A percentile compares a stretch with the other conserved stretches of the same genome.
Evolutionary conservation across 37 sponge, comb jelly and placozoan genomes (phyloP).

Genomic region (Cliona cf. orientalis): DNA sequence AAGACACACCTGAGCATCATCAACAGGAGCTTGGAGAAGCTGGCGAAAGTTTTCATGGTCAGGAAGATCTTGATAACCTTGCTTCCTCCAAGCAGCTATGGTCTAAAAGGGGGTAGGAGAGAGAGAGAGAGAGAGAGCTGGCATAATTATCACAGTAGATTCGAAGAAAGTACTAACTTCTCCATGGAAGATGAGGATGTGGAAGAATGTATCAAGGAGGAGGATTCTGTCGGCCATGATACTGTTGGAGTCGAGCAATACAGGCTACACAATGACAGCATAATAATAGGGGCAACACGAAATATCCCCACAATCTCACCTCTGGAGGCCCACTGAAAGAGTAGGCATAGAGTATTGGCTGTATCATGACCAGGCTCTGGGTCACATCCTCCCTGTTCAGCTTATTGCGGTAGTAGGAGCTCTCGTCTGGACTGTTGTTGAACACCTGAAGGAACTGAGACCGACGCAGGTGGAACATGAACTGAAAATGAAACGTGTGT

Average conservation of each 20-base stretch:
- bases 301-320: constrained; percentile 45
- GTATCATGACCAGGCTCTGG: constrained; percentile 94
- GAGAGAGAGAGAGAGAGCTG: too few relatives aligned
- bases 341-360: constrained; percentile 97
- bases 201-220: constrained; percentile 97
- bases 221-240: constrained; percentile 94
- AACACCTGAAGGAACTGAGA: constrained; percentile 99
- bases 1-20: constrained; percentile 90
- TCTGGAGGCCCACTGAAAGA: constrained; percentile 97
- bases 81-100: constrained; percentile 85
- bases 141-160: too few relatives aligned
- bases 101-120: constrained; percentile 40
- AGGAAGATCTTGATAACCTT: constrained; percentile 87
- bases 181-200: constrained; percentile 97
- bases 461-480: constrained; percentile 98
- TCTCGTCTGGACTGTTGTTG: constrained; percentile 99
- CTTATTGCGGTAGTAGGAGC: constrained; percentile 96
- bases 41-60: constrained; percentile 95
- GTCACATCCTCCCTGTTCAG: constrained; percentile 93
- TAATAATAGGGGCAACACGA: neutral
- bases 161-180: constrained; percentile 59
- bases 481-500: constrained; percentile 55
- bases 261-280: constrained; percentile 66
- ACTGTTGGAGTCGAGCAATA: constrained; percentile 95
- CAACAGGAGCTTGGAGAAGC: constrained; percentile 94